Evolutionary conservation across 2,797 vertebrate genomes (phyloP), one percentile per base, ranked within the genome.

Genomic region (Sebastes matsubarae): DNA sequence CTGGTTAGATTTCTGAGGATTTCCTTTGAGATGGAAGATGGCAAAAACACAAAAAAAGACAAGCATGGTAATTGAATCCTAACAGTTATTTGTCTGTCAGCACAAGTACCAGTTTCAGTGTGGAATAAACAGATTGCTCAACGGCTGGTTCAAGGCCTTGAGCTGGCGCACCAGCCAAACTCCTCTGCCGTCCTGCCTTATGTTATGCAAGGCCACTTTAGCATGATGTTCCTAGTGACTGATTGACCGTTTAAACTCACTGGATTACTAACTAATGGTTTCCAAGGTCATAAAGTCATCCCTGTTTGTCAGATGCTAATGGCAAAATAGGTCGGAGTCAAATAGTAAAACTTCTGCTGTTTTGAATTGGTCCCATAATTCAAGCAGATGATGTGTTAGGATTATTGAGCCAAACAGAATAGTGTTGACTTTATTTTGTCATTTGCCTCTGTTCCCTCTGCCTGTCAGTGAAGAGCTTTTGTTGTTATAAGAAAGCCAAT

Each of bases 101-200:
- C 81, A 71, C 67, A 61, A 75, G 61, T 71, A 81, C 79, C 66
- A 71, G 66, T 87, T 85, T 82, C 73, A 85, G 75, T 27, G 77
- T 69, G 80, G 89, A 83, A 90, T 85, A 90, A 89, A 90, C 90
- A 92, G 84, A 91, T 92, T 93, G 93, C 91, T 90, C 81, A 87
- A 89, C 68, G 90, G 83, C 87, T 89, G 76, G 85, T 90, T 91
- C 92, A 92, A 89, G 92, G 90, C 85, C 86, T 76, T 73, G 38
- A 80, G 85, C 76, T 57, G 67, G 55, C 64, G 46, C 6, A 72
- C n/a, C 72, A 80, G 86, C 87, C 89, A 89, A 80, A 80, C 87
- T 83, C 72, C 42, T 83, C 79, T 86, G 80, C 83, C 52, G 70
- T 79, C 75, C 83, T 58, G 88, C 78, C 78, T 80, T 60, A 61